Evolutionary conservation across 1,140 invertebrate species (phyloP), one percentile per base, ranked within the genome.

Genomic region (Coelopa frigida): DNA sequence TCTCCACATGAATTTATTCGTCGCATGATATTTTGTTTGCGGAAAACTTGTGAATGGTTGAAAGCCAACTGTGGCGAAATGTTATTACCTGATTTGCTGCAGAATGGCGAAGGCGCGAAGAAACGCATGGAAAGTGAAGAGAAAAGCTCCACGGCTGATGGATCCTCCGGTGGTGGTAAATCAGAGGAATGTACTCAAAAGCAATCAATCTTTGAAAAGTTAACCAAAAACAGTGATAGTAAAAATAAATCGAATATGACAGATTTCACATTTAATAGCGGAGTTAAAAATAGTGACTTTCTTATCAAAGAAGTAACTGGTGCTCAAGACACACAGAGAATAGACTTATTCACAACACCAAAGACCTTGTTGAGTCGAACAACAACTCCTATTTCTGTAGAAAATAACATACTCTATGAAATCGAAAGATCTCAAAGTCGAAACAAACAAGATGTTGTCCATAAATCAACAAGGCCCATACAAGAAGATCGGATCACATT

Each of bases 1-100:
- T 68, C 64, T 6, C 64, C 64, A 1, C 64, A 68, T 23, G 64
- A 68, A 45, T 68, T 68, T 21, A 62, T 68, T 4, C 38, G 64
- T 0, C 52, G 64, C 1, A 68, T 65, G 58, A 68, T 68, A 12
- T 68, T 68, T 38, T 51, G 56, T 0, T 20, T 68, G 35, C 59
- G 58, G 31, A 68, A 64, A 21, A 68, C 51, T 3, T 68, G 64
- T 49, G 55, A 54, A 15, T 68, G 61, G 61, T 18, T 68, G 47
- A 61, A 60, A 50, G 26, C 37, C 6, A 44, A 46, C 26, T 50
- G 41, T 37, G 44, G 24, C n/a, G 48, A 53, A 11, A 44, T 45
- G 7, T 35, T 45, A 14, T 35, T 50, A 11, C 49, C 49, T 5
- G 49, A 51, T 35, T 41, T 51, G 11, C 17, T 40, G 8, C 11